These are phyloP conservation scores for Eupithecia inturbata DNA, from an alignment of 2,888 invertebrate species.

Conservation along the genomic window DNA sequence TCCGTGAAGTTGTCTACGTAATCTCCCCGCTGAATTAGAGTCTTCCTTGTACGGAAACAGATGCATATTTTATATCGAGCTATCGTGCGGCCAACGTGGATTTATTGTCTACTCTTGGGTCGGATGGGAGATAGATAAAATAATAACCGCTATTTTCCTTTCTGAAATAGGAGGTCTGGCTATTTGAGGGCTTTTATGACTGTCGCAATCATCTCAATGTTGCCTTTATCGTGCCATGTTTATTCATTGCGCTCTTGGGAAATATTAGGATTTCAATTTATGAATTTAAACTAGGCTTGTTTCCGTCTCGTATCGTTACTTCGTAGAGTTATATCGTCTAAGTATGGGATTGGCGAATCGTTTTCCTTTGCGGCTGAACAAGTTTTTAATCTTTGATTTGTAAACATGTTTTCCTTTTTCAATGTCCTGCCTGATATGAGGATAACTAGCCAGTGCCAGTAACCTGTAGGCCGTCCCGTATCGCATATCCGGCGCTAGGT, in stretches of 20 bases:
- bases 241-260: slow-evolving; percentile 15
- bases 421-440: slow-evolving; percentile 1
- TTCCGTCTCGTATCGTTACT: neutral
- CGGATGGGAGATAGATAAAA: slow-evolving; percentile 43
- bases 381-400: slow-evolving; percentile 12
- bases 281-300: neutral
- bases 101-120: slow-evolving; percentile 52
- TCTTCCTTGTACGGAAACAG: slow-evolving; percentile 71
- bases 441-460: slow-evolving; percentile 14
- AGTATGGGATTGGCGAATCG: neutral
- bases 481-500: slow-evolving; percentile 30
- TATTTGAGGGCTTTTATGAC: slow-evolving; percentile 17
- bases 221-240: slow-evolving; percentile 16
- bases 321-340: neutral
- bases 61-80: slow-evolving; percentile 48
- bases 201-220: slow-evolving; percentile 8
- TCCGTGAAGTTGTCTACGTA: slow-evolving; percentile 72
- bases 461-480: slow-evolving; percentile 16
- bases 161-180: slow-evolving; percentile 33
- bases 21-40: slow-evolving; percentile 73
- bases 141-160: slow-evolving; percentile 45
- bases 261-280: slow-evolving; percentile 6
- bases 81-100: slow-evolving; percentile 54
- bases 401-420: slow-evolving; percentile 18
- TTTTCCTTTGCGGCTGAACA: slow-evolving; percentile 9